Evolutionary conservation across 1,140 invertebrate genomes (phyloP).

Genomic region (Ylistrum balloti): DNA sequence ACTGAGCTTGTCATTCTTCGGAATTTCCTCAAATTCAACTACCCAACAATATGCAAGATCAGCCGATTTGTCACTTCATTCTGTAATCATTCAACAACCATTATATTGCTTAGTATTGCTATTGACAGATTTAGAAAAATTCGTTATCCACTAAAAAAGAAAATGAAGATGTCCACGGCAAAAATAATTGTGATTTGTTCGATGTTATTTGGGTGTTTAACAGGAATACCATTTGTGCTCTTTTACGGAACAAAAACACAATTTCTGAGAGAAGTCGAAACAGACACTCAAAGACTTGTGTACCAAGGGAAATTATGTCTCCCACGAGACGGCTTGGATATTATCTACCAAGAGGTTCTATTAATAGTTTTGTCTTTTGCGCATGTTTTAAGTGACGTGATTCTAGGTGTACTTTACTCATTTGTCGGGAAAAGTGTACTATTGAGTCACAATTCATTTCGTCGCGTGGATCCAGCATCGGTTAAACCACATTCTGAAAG

Average conservation of each 20-base stretch:
- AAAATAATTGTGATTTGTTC: conserved; percentile 42
- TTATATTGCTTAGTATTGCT: conserved; percentile 57
- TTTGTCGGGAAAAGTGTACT: conserved; percentile 48
- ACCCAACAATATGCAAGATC: conserved; percentile 52
- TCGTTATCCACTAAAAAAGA: conserved; percentile 44
- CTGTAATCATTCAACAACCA: conserved; percentile 55
- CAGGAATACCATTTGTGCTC: conserved; percentile 51
- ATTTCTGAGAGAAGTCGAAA: neutral
- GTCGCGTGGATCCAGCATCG: neutral
- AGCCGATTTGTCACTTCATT: conserved; percentile 55
- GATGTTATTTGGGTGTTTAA: conserved; percentile 48
- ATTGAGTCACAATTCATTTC: neutral
- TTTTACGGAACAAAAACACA: conserved; percentile 56
- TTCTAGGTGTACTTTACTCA: conserved; percentile 51
- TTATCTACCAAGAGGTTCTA: conserved; percentile 48
- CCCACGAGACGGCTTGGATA: conserved; percentile 38
- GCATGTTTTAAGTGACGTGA: conserved; percentile 52
- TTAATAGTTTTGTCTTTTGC: conserved; percentile 47
- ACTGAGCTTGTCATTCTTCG: neutral
- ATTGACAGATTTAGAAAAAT: conserved; percentile 57
- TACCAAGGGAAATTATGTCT: conserved; percentile 53
- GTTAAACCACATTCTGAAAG: neutral
- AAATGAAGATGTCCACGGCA: conserved; percentile 37
- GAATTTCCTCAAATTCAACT: neutral
- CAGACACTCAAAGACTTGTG: neutral